Conservation (phyloP, 2,113 vertebrate species). For the Epinephelus moara region DNA sequence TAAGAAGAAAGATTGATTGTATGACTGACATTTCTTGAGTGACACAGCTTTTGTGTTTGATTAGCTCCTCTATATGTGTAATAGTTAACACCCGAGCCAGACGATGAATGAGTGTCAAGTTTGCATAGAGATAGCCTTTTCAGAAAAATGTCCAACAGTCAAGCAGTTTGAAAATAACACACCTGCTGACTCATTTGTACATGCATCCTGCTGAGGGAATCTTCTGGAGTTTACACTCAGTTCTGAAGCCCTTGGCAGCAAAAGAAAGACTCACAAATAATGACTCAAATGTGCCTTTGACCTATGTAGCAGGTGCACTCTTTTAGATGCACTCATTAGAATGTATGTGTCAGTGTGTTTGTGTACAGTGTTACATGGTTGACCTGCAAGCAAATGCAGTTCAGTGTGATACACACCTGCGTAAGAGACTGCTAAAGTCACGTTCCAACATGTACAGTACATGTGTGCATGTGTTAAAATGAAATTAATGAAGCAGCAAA, state of each 20-base stretch:
- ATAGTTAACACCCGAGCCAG: constrained; percentile 11
- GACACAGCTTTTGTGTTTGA: constrained; percentile 16
- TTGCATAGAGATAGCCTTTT: constrained; percentile 40
- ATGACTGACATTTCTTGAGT: constrained; percentile 10
- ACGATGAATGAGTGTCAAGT: constrained; percentile 20
- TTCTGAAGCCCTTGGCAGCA: constrained; percentile 27
- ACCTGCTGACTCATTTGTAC: constrained; percentile 59
- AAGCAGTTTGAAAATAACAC: constrained; percentile 53
- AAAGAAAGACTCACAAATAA: constrained; percentile 36
- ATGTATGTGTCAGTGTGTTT: constrained; percentile 15
- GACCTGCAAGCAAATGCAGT: constrained; percentile 30
- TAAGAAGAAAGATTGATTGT: constrained; percentile 72
- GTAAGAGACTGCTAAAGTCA: background rate
- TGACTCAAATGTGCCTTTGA: constrained; percentile 43
- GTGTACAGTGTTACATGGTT: constrained; percentile 36
- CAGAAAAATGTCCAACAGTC: constrained; percentile 14
- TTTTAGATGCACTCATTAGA: constrained; percentile 29
- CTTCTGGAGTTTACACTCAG: constrained; percentile 12
- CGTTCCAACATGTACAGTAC: background rate
- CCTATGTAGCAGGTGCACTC: constrained; percentile 39
- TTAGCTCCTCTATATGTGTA: constrained; percentile 5
- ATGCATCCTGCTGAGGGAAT: constrained; percentile 25
- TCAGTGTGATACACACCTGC: background rate
- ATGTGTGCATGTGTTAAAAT: background rate
- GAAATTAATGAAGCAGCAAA: background rate